Percentiles rank a stretch among this genome's conserved stretches.
phyloP scores from a whole-genome alignment of 1,140 invertebrate species.

The Drosophila equinoxialis region DNA sequence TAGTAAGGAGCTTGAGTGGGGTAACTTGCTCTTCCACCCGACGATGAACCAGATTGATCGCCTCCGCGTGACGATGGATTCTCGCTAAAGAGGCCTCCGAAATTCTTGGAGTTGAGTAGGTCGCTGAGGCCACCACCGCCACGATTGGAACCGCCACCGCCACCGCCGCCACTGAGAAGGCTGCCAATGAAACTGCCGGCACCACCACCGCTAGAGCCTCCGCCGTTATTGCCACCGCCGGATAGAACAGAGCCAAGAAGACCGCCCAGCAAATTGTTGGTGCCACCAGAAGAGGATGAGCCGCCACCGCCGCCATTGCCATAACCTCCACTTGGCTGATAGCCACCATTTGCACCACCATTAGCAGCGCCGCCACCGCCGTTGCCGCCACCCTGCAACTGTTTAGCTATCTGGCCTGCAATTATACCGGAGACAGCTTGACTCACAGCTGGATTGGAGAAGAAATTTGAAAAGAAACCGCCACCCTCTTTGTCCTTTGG shows the following conservation, averaged over 20 bases:
- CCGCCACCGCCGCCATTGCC: slow-evolving; percentile 45
- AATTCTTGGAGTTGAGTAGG: slow-evolving; percentile 73
- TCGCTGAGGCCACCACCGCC: slow-evolving; percentile 61
- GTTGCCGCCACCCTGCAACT: slow-evolving; percentile 66
- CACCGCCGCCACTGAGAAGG: slow-evolving; percentile 56
- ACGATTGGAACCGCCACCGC: slow-evolving; percentile 27
- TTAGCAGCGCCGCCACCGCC: slow-evolving; percentile 30
- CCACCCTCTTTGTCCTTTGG: slow-evolving; percentile 79
- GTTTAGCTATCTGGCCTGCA: slow-evolving; percentile 79
- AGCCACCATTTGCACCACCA: slow-evolving; percentile 53
- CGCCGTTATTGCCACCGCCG: slow-evolving; percentile 46
- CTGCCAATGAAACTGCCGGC: slow-evolving; percentile 67
- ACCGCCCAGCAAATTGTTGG: slow-evolving; percentile 63
- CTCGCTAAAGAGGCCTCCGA: slow-evolving; percentile 79
- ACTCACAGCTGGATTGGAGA: slow-evolving; percentile 79
- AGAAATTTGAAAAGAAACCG: slow-evolving; percentile 80
- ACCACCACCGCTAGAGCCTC: slow-evolving; percentile 45
- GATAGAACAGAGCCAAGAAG: slow-evolving; percentile 64
- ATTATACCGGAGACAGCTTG: slow-evolving; percentile 80
- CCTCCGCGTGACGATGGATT: slow-evolving; percentile 61
- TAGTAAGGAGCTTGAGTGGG: slow-evolving; percentile 78
- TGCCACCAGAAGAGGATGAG: slow-evolving; percentile 34
- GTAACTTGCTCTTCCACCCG: slow-evolving; percentile 63
- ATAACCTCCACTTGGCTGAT: slow-evolving; percentile 72
- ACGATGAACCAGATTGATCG: slow-evolving; percentile 18